Conservation (phyloP, 2,113 vertebrate genomes). For the Sinocyclocheilus anshuiensis region DNA sequence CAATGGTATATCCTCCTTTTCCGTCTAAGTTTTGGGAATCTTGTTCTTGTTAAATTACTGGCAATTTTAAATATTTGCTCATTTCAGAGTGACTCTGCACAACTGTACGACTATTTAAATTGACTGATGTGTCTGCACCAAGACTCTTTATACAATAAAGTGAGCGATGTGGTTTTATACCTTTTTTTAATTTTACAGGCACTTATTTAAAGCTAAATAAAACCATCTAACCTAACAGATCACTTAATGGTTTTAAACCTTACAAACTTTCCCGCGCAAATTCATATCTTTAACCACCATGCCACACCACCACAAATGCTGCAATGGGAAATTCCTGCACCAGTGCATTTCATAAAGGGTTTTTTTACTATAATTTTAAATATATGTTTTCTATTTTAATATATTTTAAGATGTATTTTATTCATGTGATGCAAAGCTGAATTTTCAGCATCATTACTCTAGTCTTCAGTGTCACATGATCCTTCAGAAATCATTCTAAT, state of each 20-base stretch:
- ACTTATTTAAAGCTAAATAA: not conserved
- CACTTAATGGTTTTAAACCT: not conserved
- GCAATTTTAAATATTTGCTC: not conserved
- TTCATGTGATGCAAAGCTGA: too few species aligned
- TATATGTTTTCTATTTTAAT: not conserved
- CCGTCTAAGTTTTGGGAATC: not conserved
- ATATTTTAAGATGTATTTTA: not conserved
- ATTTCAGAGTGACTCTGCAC: not conserved
- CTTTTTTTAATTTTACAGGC: not conserved
- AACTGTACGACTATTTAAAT: not conserved
- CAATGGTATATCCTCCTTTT: too few species aligned
- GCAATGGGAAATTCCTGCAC: not conserved
- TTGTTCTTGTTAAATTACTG: not conserved
- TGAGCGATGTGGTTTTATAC: not conserved
- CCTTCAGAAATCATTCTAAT: not conserved
- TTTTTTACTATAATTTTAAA: not conserved
- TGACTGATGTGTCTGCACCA: not conserved
- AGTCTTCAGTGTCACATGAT: not conserved
- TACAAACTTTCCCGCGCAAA: too few species aligned
- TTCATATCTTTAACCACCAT: too few species aligned
- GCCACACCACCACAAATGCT: not conserved
- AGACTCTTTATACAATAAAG: not conserved
- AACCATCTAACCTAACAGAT: not conserved
- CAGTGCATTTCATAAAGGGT: not conserved
- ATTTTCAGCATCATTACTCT: not conserved